Evolutionary conservation across 2,888 invertebrate species (phyloP), one percentile per base, ranked within the genome.

Genomic region (Trachelus stipa): DNA sequence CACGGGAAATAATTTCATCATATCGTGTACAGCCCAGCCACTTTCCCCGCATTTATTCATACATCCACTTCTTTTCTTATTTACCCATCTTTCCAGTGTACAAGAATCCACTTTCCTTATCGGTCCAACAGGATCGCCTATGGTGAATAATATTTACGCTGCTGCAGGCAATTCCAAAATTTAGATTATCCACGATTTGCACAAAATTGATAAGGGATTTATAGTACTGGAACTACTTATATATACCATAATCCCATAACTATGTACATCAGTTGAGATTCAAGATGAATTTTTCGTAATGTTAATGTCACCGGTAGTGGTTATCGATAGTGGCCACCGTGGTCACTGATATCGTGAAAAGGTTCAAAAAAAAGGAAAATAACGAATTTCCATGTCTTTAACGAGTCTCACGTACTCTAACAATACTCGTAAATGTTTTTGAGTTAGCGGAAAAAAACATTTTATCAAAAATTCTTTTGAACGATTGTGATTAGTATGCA

Each of bases 41-140:
- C 94, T 93, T 34, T 90, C 87, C 0, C 93, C 94, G 4, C 94
- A 94, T 83, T 92, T 92, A 84, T 92, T 92, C 1, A 94, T 93
- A 94, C 94, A 94, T 81, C 91, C 92, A 0, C 93, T 93, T 83
- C 92, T 93, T 68, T 92, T 93, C 37, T 88, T 91, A 15, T 88
- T 82, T 11, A 93, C 92, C 93, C 93, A 93, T 12, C 90, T 88
- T 1, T 94, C 91, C 75, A 93, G 81, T 34, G 89, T 84, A 34
- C 81, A 81, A 1, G 88, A 86, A 79, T 88, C 84, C 11, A 89
- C 80, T 56, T 81, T 33, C 34, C 40, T 73, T 37, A 78, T 37
- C 33, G 81, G 80, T 73, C 80, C 80, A 74, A 82, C 71, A 34
- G 83, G 82, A 68, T 85, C 83, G 75, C 15, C 84, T 85, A 78